phyloP scores from a whole-genome alignment of 2,797 vertebrate genomes.

The Enteromius radiatus region DNA sequence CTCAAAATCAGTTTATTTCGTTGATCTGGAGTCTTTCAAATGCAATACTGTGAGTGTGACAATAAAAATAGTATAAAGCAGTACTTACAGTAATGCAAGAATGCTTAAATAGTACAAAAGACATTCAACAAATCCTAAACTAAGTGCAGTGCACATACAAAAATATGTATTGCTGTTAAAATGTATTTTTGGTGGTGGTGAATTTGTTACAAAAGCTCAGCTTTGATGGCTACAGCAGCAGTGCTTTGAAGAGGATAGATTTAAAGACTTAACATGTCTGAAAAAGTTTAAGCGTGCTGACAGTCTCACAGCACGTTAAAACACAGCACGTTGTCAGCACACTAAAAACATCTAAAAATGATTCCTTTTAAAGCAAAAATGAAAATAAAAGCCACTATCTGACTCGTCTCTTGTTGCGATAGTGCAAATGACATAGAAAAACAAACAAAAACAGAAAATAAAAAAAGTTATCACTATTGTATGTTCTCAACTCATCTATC shows the following conservation, averaged over 20 bases:
- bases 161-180: background rate
- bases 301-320: conserved; percentile 14
- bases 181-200: background rate
- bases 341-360: background rate
- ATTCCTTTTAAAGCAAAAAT: background rate
- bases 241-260: background rate
- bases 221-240: background rate
- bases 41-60: background rate
- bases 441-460: background rate
- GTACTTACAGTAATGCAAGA: background rate
- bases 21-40: background rate
- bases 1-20: background rate
- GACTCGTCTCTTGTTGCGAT: background rate
- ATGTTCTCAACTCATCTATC: conserved; percentile 49
- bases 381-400: background rate
- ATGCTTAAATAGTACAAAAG: background rate
- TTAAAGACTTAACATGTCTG: background rate
- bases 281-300: background rate
- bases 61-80: background rate
- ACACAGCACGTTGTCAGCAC: background rate
- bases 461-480: background rate
- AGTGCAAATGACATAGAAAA: background rate
- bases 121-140: background rate
- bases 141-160: background rate
- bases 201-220: background rate